Evolutionary conservation across 2,888 invertebrate genomes (phyloP), one percentile per base, ranked within the genome.

Genomic region (Netelia inedita): DNA sequence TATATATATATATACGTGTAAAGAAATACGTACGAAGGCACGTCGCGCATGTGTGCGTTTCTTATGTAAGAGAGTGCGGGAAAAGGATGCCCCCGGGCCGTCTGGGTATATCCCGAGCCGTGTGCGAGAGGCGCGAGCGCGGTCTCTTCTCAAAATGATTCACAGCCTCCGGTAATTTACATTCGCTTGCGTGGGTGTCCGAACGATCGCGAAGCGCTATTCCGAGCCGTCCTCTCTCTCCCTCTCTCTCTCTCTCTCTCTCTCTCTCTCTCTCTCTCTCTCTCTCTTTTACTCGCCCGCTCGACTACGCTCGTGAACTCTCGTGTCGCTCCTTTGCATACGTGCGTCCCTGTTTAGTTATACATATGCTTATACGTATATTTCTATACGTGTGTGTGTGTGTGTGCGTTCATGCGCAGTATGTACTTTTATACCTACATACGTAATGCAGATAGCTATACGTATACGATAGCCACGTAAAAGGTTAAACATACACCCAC

Each of bases 111-210:
- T 88, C 87, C 87, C 87, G 85, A 74, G 76, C 61, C 68, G 69
- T 75, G 85, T 63, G 80, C 72, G 86, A 69, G 16, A 53, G 35
- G 69, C 83, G 82, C 86, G 79, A 74, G 71, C 81, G 76, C 80
- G 72, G 82, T 91, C 90, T 89, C 87, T 89, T 88, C 89, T 90
- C 89, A 89, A 91, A 92, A 93, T 93, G 93, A 93, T 93, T 93
- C 93, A 93, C 91, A 92, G 93, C 93, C 93, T 91, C 89, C 90
- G 93, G 93, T 93, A 92, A 93, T 93, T 93, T 93, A 93, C 93
- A 93, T 93, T 93, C 91, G 89, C 90, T 91, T 90, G 91, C 91
- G 91, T 92, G 90, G 92, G 92, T 92, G 91, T 89, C 90, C 89
- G 66, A 46, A 79, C 79, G 85, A 83, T 82, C 80, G 83, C 83